Percentiles rank a stretch among this genome's conserved stretches.
Conservation (phyloP, 2,888 invertebrate genomes). For the Thereva nobilitata region DNA sequence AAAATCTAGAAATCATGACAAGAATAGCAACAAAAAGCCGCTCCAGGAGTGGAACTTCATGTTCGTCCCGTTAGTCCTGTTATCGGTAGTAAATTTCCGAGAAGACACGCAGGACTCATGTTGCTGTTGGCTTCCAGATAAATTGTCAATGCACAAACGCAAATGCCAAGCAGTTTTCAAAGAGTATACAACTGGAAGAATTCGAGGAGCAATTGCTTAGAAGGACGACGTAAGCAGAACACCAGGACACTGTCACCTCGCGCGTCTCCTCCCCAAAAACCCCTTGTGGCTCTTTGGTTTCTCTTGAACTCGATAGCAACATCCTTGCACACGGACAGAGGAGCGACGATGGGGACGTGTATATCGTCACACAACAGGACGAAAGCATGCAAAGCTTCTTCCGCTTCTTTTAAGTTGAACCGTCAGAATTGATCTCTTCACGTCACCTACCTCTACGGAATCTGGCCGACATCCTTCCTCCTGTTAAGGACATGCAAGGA, state of each 20-base stretch:
- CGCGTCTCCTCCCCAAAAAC: not conserved
- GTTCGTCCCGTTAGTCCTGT: not conserved
- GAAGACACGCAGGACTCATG: conserved; percentile 37
- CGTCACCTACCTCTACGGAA: conserved; percentile 27
- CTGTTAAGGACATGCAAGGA: conserved; percentile 25
- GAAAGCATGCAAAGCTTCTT: conserved; percentile 11
- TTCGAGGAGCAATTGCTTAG: conserved; percentile 25
- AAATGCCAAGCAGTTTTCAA: conserved; percentile 36
- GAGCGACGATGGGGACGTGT: not conserved
- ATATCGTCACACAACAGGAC: not conserved
- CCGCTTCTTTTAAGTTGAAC: conserved; percentile 20
- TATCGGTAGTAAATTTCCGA: conserved; percentile 13
- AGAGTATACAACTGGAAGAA: conserved; percentile 21
- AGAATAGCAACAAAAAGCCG: conserved; percentile 26
- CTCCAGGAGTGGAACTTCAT: conserved; percentile 7
- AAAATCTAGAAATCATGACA: conserved; percentile 25
- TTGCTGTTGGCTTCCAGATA: conserved; percentile 32
- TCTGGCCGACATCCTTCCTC: conserved; percentile 23
- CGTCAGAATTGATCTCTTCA: conserved; percentile 33
- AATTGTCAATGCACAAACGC: conserved; percentile 39
- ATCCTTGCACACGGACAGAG: no score
- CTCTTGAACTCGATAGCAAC: no score
- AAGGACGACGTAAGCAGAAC: not conserved
- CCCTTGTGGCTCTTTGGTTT: no score
- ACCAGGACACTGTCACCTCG: not conserved